A percentile compares a stretch with the other conserved stretches of the same genome.
Evolutionary conservation across 2,797 vertebrate genomes (phyloP).

Genomic region (Mormyrops attenuatus): DNA sequence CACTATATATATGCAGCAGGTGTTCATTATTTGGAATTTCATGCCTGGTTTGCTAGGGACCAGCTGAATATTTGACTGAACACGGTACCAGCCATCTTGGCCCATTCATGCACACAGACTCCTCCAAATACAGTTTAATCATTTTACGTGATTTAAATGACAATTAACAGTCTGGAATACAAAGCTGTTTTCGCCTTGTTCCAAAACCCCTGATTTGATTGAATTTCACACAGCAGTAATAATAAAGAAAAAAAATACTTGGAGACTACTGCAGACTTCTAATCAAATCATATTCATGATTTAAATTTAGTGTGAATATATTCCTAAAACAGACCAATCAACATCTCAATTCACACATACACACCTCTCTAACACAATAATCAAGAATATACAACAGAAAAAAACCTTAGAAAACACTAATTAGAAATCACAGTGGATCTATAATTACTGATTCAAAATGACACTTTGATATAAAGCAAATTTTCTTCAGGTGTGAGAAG

Average conservation of each 20-base stretch:
- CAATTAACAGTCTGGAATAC: not conserved
- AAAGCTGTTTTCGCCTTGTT: not conserved
- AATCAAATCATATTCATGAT: not conserved
- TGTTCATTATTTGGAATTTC: slow-evolving; percentile 1
- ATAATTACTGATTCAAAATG: not conserved
- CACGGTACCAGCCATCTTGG: not conserved
- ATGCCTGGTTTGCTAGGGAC: not conserved
- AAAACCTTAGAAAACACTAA: not conserved
- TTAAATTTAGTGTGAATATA: not conserved
- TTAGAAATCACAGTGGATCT: not conserved
- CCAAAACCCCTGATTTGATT: not conserved
- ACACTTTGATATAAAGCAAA: not conserved
- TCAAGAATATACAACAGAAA: not conserved
- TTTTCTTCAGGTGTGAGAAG: not conserved
- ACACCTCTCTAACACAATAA: not conserved
- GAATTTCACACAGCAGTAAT: not conserved
- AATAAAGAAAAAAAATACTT: not conserved
- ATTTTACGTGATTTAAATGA: not conserved
- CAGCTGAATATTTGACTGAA: not conserved
- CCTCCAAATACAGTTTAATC: not conserved
- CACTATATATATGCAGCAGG: not conserved
- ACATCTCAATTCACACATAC: not conserved
- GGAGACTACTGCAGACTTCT: not conserved
- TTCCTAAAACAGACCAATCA: not conserved
- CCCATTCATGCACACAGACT: not conserved